phyloP scores from a whole-genome alignment of 2,797 vertebrate genomes.

The Neomorphus geoffroyi region DNA sequence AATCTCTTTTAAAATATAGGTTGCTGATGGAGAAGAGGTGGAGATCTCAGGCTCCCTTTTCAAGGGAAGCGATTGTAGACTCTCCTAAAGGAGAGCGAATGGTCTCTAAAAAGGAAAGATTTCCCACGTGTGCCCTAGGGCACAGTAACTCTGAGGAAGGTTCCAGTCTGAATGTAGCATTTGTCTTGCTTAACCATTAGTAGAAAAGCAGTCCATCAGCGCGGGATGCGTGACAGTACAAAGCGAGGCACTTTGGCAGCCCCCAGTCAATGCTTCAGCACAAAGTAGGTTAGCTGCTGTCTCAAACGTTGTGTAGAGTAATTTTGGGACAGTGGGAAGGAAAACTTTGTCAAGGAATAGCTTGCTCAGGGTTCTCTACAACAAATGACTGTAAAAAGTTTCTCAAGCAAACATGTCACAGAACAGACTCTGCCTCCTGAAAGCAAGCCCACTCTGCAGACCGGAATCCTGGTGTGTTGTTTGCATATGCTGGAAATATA shows the following conservation, averaged over 20 bases:
- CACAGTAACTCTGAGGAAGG: background rate
- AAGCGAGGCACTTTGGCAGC: background rate
- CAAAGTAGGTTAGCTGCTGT: background rate
- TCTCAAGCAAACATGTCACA: background rate
- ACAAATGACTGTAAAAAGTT: background rate
- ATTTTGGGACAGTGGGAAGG: background rate
- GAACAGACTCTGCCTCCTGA: background rate
- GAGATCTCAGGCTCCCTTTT: background rate
- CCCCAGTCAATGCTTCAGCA: background rate
- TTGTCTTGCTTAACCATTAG: background rate
- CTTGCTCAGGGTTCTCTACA: background rate
- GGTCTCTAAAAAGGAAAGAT: background rate
- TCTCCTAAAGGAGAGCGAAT: background rate
- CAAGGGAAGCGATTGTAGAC: background rate
- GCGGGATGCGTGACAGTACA: background rate
- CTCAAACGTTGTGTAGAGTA: slow-evolving; percentile 12
- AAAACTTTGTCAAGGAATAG: background rate
- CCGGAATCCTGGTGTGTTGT: background rate
- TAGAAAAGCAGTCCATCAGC: background rate
- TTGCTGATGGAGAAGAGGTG: background rate
- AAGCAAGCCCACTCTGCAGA: background rate
- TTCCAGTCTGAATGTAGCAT: background rate
- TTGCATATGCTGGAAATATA: background rate
- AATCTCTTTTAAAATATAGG: background rate
- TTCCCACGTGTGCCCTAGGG: background rate